A percentile compares a stretch with the other conserved stretches of the same genome.
Conservation (phyloP, 1,140 invertebrate genomes). For the Drosophila asahinai region DNA sequence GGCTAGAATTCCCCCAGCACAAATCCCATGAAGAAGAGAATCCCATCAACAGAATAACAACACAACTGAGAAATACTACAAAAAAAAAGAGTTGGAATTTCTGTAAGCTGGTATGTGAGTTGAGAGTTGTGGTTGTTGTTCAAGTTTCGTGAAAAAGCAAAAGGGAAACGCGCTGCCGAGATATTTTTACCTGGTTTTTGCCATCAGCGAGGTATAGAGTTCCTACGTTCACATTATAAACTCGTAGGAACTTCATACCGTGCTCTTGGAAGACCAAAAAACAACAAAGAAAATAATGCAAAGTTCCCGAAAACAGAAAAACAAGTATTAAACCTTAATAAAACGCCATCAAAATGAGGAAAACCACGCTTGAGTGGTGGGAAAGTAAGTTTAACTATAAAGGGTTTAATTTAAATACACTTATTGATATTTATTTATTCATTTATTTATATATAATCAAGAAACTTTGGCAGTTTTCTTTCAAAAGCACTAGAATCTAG, state of each 20-base stretch:
- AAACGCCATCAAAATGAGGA: background rate
- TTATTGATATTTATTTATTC: background rate
- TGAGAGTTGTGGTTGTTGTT: conserved; percentile 42
- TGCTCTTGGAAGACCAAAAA: conserved; percentile 85
- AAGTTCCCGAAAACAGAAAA: conserved; percentile 16
- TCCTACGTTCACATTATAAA: conserved; percentile 84
- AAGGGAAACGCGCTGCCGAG: conserved; percentile 56
- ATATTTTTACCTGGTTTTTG: conserved; percentile 83
- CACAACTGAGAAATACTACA: conserved; percentile 27
- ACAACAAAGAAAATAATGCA: conserved; percentile 58
- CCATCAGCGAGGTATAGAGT: conserved; percentile 85
- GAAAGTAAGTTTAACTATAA: conserved; percentile 23
- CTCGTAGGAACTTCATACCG: conserved; percentile 85
- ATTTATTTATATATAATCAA: too few relatives aligned
- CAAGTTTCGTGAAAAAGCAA: conserved; percentile 40
- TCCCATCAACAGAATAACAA: conserved; percentile 31
- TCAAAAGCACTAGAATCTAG: too few relatives aligned
- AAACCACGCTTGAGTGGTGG: conserved; percentile 12
- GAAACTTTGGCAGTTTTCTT: too few relatives aligned
- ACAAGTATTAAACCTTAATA: conserved; percentile 27
- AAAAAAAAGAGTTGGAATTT: conserved; percentile 50
- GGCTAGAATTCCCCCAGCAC: conserved; percentile 40
- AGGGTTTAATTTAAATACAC: background rate
- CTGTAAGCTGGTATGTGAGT: conserved; percentile 48
- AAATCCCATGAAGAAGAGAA: conserved; percentile 47